Percentiles rank a stretch among this genome's conserved stretches.
Conservation (phyloP, 2,888 invertebrate species). For the Melanophora roralis region DNA sequence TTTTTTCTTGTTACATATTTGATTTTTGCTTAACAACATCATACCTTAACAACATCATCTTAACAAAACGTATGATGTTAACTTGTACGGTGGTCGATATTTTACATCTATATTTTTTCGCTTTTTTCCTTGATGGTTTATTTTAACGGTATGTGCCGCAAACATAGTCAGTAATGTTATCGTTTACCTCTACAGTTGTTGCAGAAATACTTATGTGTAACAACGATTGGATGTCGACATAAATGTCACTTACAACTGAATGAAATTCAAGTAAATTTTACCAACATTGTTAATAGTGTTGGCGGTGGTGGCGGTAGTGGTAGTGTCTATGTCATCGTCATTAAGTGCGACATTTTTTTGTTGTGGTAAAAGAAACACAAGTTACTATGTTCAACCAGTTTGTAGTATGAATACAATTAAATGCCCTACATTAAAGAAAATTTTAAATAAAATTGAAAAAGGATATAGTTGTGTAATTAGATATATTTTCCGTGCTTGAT, state of each 20-base stretch:
- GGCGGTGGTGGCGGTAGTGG: neutral
- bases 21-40: neutral
- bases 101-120: neutral
- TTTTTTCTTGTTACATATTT: conserved; percentile 2
- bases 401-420: conserved; percentile 26
- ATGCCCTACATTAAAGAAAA: neutral
- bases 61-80: conserved; percentile 16
- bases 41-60: neutral
- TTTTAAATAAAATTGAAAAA: neutral
- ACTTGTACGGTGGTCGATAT: conserved; percentile 13
- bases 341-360: conserved; percentile 55
- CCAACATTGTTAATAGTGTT: conserved; percentile 23
- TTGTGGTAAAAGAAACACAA: conserved; percentile 52
- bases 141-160: neutral
- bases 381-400: conserved; percentile 39
- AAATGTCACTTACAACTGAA: conserved; percentile 59
- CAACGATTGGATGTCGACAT: conserved; percentile 44
- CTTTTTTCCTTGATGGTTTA: neutral
- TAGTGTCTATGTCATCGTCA: conserved; percentile 36
- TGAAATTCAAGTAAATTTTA: conserved; percentile 56
- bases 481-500: too few relatives aligned
- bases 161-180: conserved; percentile 30
- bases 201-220: neutral
- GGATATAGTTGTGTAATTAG: too few relatives aligned
- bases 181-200: conserved; percentile 9